Evolutionary conservation across 2,888 invertebrate genomes (phyloP).

Genomic region (Ochropleura plecta): DNA sequence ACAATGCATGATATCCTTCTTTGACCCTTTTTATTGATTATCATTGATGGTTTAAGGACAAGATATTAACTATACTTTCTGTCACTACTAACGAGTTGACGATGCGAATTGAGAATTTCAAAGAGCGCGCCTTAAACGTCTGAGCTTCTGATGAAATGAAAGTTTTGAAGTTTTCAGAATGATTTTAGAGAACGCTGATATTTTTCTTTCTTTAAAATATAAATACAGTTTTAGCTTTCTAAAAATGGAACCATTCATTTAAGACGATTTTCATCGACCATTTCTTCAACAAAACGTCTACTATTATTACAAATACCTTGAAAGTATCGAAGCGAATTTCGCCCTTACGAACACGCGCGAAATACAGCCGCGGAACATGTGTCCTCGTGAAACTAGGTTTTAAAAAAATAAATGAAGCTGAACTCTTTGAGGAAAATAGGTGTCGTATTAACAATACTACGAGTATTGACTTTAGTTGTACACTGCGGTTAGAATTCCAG

Average conservation of each 20-base stretch:
- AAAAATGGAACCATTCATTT: background rate
- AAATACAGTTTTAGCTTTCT: background rate
- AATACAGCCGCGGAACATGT: background rate
- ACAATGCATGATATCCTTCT: background rate
- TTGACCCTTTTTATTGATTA: background rate
- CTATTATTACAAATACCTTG: background rate
- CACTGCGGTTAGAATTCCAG: constrained; percentile 49
- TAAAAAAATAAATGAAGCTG: background rate
- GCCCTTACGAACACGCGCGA: background rate
- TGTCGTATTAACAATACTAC: constrained; percentile 9
- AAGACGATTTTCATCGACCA: background rate
- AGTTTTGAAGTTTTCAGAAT: background rate
- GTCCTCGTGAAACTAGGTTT: background rate
- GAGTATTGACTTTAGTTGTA: constrained; percentile 3
- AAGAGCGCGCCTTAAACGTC: too few relatives aligned
- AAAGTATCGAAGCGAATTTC: background rate
- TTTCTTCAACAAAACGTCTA: background rate
- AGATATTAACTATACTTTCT: background rate
- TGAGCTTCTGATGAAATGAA: too few relatives aligned
- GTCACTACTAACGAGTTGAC: background rate
- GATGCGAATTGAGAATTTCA: background rate
- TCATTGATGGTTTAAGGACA: background rate
- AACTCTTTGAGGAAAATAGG: constrained; percentile 38
- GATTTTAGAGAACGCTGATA: too few relatives aligned
- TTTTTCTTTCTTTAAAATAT: background rate